Evolutionary conservation across 2,113 vertebrate species (phyloP), one percentile per base, ranked within the genome.

Genomic region (Motacilla tschutschensis): DNA sequence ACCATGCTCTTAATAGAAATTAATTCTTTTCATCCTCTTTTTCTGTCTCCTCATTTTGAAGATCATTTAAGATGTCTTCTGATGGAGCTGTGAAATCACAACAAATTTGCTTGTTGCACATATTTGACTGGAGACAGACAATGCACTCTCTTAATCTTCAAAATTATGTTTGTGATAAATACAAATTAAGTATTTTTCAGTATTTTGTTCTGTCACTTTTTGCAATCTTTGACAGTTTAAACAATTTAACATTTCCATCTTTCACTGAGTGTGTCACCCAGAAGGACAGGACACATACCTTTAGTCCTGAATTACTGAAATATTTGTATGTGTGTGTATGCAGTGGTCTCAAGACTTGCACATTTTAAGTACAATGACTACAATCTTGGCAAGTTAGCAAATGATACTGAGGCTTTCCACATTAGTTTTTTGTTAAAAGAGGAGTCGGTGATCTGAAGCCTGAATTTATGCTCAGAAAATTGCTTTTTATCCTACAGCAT

Each of bases 81-180:
- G 51, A 83, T 13, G 16, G 46, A 71, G 15, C 12, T 79, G 17
- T 70, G 46, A 73, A 36, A 75, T 70, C n/a, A 38, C 35, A 36
- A 58, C 5, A 58, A 25, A 36, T 87, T 84, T 33, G 3, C 20
- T 54, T 53, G 26, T 62, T 82, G 10, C 10, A 33, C 15, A 20
- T 55, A 46, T 33, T 71, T 66, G 35, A 72, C 41, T 83, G 47
- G 29, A 36, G 54, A 47, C 28, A 70, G 85, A 85, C 67, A 60
- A 72, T 88, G 50, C 22, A 69, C 73, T 92, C 81, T 40, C 25
- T 88, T 88, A 44, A 76, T 90, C 73, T 76, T 71, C 31, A 33
- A 91, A 90, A 88, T 81, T 15, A 40, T 93, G 78, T 63, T 63
- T 92, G 72, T 93, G 54, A 87, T 93, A 95, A 94, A 94, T 72